Percentiles rank a stretch among this genome's conserved stretches.
phyloP scores from a whole-genome alignment of 2,888 invertebrate genomes.

The Geotrupes spiniger region DNA sequence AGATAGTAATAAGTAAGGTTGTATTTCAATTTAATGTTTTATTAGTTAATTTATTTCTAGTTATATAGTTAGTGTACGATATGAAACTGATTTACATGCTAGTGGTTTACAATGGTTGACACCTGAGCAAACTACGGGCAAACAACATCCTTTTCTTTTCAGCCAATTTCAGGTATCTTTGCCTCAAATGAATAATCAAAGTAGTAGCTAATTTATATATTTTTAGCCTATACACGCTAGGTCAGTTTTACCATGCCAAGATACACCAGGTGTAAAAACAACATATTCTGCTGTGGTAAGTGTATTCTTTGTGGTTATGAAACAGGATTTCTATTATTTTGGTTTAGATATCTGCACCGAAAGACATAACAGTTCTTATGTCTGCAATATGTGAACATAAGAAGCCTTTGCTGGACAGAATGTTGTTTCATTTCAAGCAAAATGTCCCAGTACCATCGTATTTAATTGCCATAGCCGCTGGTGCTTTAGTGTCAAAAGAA shows the following conservation, averaged over 20 bases:
- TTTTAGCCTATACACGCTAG: conserved; percentile 82
- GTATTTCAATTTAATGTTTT: conserved; percentile 8
- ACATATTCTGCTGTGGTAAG: conserved; percentile 62
- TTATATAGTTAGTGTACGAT: conserved; percentile 62
- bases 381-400: conserved; percentile 68
- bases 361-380: conserved; percentile 80
- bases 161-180: conserved; percentile 76
- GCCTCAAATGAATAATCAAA: conserved; percentile 4
- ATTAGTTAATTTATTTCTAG: conserved; percentile 41
- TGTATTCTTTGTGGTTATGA: conserved; percentile 15
- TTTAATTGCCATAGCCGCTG: conserved; percentile 85
- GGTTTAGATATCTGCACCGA: conserved; percentile 66
- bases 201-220: conserved; percentile 10
- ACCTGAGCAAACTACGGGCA: conserved; percentile 84
- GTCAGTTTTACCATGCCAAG: conserved; percentile 88
- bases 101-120: conserved; percentile 88
- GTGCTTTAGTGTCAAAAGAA: conserved; percentile 69
- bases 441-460: conserved; percentile 86
- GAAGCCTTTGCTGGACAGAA: conserved; percentile 47
- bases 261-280: conserved; percentile 86
- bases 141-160: conserved; percentile 80
- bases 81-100: conserved; percentile 73
- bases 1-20: conserved; percentile 34
- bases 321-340: conserved; percentile 13
- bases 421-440: conserved; percentile 63